Conservation (phyloP, 2,113 vertebrate species). For the Channa argus region DNA sequence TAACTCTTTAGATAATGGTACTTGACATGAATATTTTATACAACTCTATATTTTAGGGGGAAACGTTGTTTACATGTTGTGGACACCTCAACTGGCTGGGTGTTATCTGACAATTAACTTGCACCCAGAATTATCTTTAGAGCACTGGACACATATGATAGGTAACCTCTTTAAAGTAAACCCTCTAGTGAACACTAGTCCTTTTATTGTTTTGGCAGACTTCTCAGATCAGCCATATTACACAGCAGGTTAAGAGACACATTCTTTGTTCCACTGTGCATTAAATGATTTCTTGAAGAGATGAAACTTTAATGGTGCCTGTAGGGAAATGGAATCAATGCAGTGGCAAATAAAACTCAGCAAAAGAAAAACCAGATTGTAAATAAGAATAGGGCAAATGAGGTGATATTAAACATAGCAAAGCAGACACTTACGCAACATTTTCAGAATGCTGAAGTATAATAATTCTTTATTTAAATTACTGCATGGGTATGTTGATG, state of each 20-base stretch:
- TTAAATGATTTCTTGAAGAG: constrained; percentile 58
- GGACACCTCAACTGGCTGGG: too few relatives aligned
- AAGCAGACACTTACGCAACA: constrained; percentile 25
- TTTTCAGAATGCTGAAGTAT: constrained; percentile 4
- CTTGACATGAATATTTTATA: too few relatives aligned
- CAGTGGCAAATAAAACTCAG: constrained; percentile 55
- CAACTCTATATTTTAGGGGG: too few relatives aligned
- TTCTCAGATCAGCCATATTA: not conserved
- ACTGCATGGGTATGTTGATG: not conserved
- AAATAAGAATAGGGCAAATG: constrained; percentile 48
- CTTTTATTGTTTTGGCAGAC: not conserved
- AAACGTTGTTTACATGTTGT: too few relatives aligned
- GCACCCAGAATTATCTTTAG: too few relatives aligned
- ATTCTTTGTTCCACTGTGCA: constrained; percentile 61
- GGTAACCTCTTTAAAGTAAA: not conserved
- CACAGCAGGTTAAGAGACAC: constrained; percentile 43
- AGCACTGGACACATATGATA: not conserved
- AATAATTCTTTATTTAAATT: not conserved
- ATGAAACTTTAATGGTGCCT: constrained; percentile 61
- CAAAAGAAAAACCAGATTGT: constrained; percentile 45
- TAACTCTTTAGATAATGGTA: too few relatives aligned
- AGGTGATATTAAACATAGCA: constrained; percentile 35
- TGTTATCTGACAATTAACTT: too few relatives aligned
- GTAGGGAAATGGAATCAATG: constrained; percentile 55
- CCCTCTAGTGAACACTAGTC: not conserved